Evolutionary conservation across 2,797 vertebrate species (phyloP).

Genomic region (Acrossocheilus wenchowensis): DNA sequence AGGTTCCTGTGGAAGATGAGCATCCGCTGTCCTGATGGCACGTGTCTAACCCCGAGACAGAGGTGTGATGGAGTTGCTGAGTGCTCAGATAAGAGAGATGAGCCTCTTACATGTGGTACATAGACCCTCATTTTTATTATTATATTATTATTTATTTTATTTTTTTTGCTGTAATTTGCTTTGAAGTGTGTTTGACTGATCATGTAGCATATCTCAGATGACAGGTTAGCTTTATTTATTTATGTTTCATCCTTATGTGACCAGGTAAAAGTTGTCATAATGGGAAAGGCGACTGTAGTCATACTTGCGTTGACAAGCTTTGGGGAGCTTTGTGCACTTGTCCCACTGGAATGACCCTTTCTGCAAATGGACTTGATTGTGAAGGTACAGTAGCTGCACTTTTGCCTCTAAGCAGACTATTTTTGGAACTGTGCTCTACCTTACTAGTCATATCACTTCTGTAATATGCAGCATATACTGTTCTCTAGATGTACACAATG

Average conservation of each 20-base stretch:
- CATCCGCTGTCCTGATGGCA: slow-evolving; percentile 79
- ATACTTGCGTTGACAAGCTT: slow-evolving; percentile 74
- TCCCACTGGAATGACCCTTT: slow-evolving; percentile 76
- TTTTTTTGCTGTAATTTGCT: not conserved
- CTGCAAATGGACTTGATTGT: slow-evolving; percentile 76
- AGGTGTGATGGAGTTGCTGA: slow-evolving; percentile 81
- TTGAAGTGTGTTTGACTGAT: not conserved
- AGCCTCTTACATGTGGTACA: slow-evolving; percentile 82
- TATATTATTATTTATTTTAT: not conserved
- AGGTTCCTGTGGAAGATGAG: slow-evolving; percentile 67
- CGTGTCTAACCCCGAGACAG: slow-evolving; percentile 77
- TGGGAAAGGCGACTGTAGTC: slow-evolving; percentile 83
- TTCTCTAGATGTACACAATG: not conserved
- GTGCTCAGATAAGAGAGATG: slow-evolving; percentile 85
- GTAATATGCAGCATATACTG: no score
- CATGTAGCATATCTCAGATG: not conserved
- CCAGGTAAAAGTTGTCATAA: slow-evolving; percentile 81
- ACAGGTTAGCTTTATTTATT: not conserved
- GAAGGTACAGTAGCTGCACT: slow-evolving; percentile 72
- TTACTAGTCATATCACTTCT: no score
- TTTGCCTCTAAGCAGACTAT: not conserved
- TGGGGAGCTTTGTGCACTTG: slow-evolving; percentile 86
- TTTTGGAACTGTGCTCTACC: not conserved
- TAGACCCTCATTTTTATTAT: not conserved
- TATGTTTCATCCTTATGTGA: not conserved